These are phyloP conservation scores for Diloba caeruleocephala DNA, from an alignment of 2,888 invertebrate species.

Conservation along the genomic window DNA sequence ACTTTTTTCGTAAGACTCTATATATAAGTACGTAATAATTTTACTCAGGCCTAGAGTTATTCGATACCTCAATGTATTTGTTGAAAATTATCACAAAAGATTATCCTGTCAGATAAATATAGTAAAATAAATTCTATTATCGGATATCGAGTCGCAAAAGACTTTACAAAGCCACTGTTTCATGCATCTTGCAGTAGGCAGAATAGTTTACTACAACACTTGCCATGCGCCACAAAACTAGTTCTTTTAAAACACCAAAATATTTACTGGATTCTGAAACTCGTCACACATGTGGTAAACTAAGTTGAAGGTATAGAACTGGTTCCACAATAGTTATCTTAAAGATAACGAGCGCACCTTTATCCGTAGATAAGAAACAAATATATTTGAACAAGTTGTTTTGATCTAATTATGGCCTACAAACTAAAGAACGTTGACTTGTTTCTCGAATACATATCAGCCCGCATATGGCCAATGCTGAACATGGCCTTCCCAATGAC, in stretches of 20 bases:
- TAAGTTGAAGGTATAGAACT: conserved; percentile 28
- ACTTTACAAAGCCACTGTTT: too few relatives aligned
- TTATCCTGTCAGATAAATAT: conserved; percentile 30
- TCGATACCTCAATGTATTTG: neutral
- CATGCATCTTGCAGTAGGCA: too few relatives aligned
- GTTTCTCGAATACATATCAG: neutral
- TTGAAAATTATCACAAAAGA: conserved; percentile 1
- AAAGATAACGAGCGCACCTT: conserved; percentile 69
- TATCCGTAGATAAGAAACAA: conserved; percentile 68
- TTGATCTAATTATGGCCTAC: conserved; percentile 51
- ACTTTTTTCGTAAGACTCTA: too few relatives aligned
- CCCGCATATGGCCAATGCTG: too few relatives aligned
- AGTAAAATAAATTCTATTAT: conserved; percentile 17
- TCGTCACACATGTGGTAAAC: conserved; percentile 11
- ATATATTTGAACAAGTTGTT: conserved; percentile 55
- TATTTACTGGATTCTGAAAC: conserved; percentile 20
- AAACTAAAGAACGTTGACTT: conserved; percentile 45
- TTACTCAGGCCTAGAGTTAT: too few relatives aligned
- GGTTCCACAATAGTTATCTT: conserved; percentile 55
- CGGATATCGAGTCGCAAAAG: too few relatives aligned
- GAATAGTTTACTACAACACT: neutral
- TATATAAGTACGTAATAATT: too few relatives aligned
- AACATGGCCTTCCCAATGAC: too few relatives aligned
- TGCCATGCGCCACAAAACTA: neutral
- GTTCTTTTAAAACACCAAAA: conserved; percentile 18